phyloP scores from a whole-genome alignment of 2,888 invertebrate genomes.

The Zonitis immaculata region DNA sequence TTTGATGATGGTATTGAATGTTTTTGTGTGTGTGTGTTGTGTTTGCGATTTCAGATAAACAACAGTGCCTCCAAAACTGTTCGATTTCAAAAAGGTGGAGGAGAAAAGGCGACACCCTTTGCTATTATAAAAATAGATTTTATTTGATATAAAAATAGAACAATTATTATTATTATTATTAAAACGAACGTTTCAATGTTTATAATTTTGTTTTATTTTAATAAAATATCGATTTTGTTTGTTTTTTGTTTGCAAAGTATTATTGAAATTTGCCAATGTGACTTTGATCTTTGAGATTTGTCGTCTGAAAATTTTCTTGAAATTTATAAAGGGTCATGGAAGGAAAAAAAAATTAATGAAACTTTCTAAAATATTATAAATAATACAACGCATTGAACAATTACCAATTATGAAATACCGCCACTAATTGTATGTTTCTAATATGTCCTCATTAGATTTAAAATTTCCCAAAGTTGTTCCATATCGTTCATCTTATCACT shows the following conservation, averaged over 20 bases:
- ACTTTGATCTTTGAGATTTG: no score
- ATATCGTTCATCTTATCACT: no score
- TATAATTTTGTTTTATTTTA: no score
- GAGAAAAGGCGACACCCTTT: not conserved
- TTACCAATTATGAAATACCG: not conserved
- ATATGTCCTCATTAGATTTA: not conserved
- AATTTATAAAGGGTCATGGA: no score
- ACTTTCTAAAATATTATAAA: not conserved
- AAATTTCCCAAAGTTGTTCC: no score
- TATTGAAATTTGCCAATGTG: no score
- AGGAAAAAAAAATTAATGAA: not conserved
- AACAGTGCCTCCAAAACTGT: not conserved
- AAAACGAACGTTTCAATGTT: no score
- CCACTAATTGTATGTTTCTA: no score
- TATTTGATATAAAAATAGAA: not conserved
- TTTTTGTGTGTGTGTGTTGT: conserved; percentile 16
- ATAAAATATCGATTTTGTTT: no score
- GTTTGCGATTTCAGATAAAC: conserved; percentile 22
- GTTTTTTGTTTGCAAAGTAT: no score
- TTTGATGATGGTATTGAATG: conserved; percentile 2
- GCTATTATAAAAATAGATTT: not conserved
- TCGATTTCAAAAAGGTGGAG: not conserved
- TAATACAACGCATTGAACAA: not conserved
- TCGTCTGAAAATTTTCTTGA: no score
- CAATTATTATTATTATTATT: not conserved